Base-by-base conservation (phyloP, 2,113 vertebrate species). In the Dicrurus megarhynchus region DNA sequence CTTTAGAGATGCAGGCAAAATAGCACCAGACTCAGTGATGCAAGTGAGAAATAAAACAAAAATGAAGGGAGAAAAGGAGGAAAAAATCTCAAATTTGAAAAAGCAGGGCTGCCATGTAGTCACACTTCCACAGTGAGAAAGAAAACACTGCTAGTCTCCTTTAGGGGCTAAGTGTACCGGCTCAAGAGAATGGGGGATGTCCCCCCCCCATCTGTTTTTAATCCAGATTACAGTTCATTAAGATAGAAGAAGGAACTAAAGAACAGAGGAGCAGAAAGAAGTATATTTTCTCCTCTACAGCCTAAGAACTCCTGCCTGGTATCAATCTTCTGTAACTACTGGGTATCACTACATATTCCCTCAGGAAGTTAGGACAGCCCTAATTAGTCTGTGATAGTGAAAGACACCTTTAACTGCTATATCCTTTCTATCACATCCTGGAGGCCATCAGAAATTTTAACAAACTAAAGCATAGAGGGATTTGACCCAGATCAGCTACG, bases 341-440 rank as follows among this genome's bases (percentile, higher is more conserved):
- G 4, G 37, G 37, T 69, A 69, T 57, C n/a, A 60, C n/a, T 47
- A 57, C 50, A 16, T 69, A 79, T 59, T 90, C 81, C 87, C 70
- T 73, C 57, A 87, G 91, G 89, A 97, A 94, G 63, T 74, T 44
- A 87, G 84, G 61, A 69, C 53, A 91, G 55, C 35, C 44, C 70
- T 95, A 89, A 96, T 96, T 91, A 91, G 74, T 76, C 59, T 2
- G 3, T 14, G 46, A 76, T 83, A 91, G 93, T 85, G 81, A 91
- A 94, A 93, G 84, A 94, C 39, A 61, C 46, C 68, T 94, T 87
- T 60, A 87, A 82, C 46, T 61, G 44, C 61, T 83, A 13, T 20
- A 85, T 79, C 81, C 84, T 80, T 83, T 76, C 82, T 35, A 75
- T n/a, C 76, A 71, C 47, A 49, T 52, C 63, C 76, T 77, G 77